Base-by-base conservation (phyloP, 1,140 invertebrate species). In the Drosophila takahashii region DNA sequence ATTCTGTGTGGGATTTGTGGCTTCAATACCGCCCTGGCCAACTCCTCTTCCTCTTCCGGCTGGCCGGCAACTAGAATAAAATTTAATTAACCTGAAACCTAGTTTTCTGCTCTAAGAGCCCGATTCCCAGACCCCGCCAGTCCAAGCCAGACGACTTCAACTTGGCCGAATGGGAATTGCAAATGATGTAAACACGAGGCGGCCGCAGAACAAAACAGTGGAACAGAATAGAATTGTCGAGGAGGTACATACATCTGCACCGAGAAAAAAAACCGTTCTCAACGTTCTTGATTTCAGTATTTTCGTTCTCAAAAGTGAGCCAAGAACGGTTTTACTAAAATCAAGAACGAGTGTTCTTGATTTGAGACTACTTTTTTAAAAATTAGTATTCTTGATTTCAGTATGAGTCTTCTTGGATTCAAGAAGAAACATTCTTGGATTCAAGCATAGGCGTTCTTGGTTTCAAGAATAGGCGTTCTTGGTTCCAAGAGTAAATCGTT, bases 1-100 rank as follows among this genome's bases (percentile, higher is more conserved):
- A 57, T 70, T 70, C 64, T 69, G 65, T 70, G 66, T 70, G 66
- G 50, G 50, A 57, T 69, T 70, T 70, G 66, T 42, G 66, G 66
- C 64, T 44, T 48, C 39, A n/a, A 27, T 39, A 22, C 39, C 32
- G 9, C 52, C 29, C n/a, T 13, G 1, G 1, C 44, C 42, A 4
- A 7, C 18, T 1, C 37, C 39, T 5, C 5, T 27, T 10, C 56
- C 61, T 34, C 64, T 34, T 70, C 50, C 65, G 66, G 64, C 42
- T 54, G 42, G 32, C 37, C 53, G 29, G 53, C 48, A 58, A 59
- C 44, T 71, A 56, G 61, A 79, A 73, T 79, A 79, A 62, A 79
- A 79, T 57, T 79, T 79, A 79, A 79, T 78, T 78, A 78, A 71
- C 66, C 66, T 58, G 65, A 78, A 65, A 58, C 71, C 62, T 66